Conservation (phyloP, 2,113 vertebrate species). For the Glaucidium brasilianum region DNA sequence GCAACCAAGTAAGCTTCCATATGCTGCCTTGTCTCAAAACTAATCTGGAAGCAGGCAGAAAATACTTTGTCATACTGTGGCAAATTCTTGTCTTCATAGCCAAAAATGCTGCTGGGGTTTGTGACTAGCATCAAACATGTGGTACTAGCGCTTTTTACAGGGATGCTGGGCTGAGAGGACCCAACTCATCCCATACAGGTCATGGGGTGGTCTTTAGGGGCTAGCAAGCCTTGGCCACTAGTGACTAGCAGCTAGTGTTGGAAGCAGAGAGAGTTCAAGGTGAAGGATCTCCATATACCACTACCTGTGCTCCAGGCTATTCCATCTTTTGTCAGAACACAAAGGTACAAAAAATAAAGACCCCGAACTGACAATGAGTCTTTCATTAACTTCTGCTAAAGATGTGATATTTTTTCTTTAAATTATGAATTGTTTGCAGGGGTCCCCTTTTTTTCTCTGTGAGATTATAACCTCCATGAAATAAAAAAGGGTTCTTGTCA, state of each 20-base stretch:
- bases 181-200: not conserved
- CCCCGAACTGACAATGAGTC: not conserved
- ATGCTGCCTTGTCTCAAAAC: constrained; percentile 36
- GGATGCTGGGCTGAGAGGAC: not conserved
- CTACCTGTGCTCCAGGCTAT: not conserved
- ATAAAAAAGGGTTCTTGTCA: not conserved
- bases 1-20: constrained; percentile 14
- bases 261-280: not conserved
- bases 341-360: not conserved
- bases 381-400: not conserved
- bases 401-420: not conserved
- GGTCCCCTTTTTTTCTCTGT: not conserved
- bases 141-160: rapidly evolving
- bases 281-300: not conserved
- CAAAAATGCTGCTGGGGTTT: not conserved
- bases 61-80: not conserved
- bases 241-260: not conserved
- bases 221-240: not conserved
- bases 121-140: not conserved
- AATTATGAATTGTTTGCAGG: not conserved
- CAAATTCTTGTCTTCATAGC: not conserved
- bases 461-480: not conserved
- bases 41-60: not conserved
- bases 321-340: not conserved
- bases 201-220: not conserved